These are phyloP conservation scores for Neoarius graeffei DNA, from an alignment of 2,113 vertebrate species.

Conservation along the genomic window DNA sequence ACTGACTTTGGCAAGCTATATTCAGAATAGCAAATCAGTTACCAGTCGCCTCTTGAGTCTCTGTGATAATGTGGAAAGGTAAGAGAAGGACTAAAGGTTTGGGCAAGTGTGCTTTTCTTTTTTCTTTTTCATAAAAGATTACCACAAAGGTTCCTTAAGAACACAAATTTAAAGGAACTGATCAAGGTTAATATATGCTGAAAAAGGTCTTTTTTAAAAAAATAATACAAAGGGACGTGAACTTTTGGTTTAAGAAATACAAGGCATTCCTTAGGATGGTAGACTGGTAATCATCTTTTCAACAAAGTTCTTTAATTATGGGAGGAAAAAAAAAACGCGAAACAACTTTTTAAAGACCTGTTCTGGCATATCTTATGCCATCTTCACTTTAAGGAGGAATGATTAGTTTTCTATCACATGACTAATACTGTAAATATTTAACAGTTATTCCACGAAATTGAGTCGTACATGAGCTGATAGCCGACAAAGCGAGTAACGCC, in stretches of 20 bases:
- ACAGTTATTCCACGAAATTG: too few species aligned
- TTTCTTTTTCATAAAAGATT: not conserved
- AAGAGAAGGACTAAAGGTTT: constrained; percentile 18
- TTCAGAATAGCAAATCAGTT: constrained; percentile 61
- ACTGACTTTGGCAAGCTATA: constrained; percentile 81
- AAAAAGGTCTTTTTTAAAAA: not conserved
- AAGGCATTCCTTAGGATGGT: not conserved
- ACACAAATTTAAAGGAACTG: not conserved
- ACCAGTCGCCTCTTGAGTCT: constrained; percentile 71
- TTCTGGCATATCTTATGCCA: too few species aligned
- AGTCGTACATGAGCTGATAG: too few species aligned
- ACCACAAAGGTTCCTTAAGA: not conserved
- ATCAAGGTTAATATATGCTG: not conserved
- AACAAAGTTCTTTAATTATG: not conserved
- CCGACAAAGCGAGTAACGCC: too few species aligned
- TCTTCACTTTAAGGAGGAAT: too few species aligned
- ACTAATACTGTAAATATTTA: too few species aligned
- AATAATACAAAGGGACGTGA: not conserved
- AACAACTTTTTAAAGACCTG: too few species aligned
- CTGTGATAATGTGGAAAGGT: constrained; percentile 82
- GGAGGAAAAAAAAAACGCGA: too few species aligned
- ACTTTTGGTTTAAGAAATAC: not conserved
- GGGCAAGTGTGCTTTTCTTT: not conserved
- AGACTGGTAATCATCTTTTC: not conserved
- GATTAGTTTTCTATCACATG: too few species aligned